Base-by-base conservation (phyloP, 2,113 vertebrate genomes). In the Danionella cerebrum region DNA sequence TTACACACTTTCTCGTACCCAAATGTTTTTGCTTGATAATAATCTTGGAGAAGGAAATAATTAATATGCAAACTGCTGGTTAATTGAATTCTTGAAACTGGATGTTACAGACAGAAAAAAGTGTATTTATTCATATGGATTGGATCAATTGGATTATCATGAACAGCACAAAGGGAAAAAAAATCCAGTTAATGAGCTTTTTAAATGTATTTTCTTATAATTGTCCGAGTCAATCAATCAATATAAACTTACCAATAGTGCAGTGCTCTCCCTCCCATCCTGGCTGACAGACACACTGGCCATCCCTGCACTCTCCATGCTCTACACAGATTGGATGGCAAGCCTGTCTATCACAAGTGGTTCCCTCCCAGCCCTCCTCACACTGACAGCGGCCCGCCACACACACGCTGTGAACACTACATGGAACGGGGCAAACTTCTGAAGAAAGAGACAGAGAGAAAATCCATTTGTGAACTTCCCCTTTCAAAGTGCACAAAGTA, bases 221-320 rank as follows among this genome's bases (percentile, higher is more conserved):
- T 11, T 29, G 27, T 52, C 9, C 16, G 25, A 7, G 10, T 11
- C 2, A 3, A 31, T 31, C 7, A 31, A 33, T 9, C 9, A 2
- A 44, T 41, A 29, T 4, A 11, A 3, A 38, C 93, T 91, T 89
- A 99, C 96, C 96, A 7, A 96, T 95, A 74, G 94, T 94, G 76
- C 96, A 99, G 83, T 95, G 95, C 68, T 98, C 96, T 24, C 96
- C 96, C 81, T 99, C 96, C 96, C 96, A 98, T 81, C 96, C 96
- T 0, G 95, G 91, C 79, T 94, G 96, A 81, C 96, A 99, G 82
- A 97, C 89, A 74, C 96, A 99, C 79, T 89, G 91, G 16, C 96
- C 96, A 0, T 97, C 94, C 78, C 89, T 92, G 79, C 96, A 99
- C 73, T 94, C 92, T 9, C 96, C 96, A 3, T 99, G 96, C 24